Base-by-base conservation (phyloP, 2,113 vertebrate genomes). In the Condylura cristata region DNA sequence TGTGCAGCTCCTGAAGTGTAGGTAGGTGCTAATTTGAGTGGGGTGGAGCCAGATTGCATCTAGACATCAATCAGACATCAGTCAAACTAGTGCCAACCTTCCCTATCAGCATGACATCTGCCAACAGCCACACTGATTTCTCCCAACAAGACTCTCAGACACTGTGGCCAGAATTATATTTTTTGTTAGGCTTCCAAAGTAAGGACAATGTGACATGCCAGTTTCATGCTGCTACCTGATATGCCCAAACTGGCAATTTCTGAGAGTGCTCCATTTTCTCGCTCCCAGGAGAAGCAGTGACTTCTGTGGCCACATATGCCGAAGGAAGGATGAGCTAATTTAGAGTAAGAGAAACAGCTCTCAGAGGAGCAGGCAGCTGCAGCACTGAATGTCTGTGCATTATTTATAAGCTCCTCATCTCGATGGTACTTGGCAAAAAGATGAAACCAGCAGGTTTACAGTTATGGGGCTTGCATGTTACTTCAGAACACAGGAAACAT, bases 401-500 rank as follows among this genome's bases (percentile, higher is more conserved):
- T 41, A 37, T 71, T 93, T 92, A 75, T 34, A n/a, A 65, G 22
- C 24, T 44, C 48, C 32, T 71, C 61, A 51, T 79, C 51, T 84
- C 17, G 71, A 30, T 0, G 24, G 16, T 17, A 39, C 39, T 53
- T 46, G 26, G 71, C 28, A 76, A 53, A 82, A 79, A 22, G 61
- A 70, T 3, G 8, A 79, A 56, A 32, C 7, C 22, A n/a, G 37
- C 24, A 92, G 14, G 34, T 60, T 81, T 53, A 66, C 68, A 37
- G 7, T 37, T 32, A 48, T 14, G 37, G 65, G 9, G 41, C 81
- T 60, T 70, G 72, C 48, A 11, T 51, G 61, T 70, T 70, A 58
- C 66, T 7, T 66, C 24, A 4, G 13, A 46, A 60, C 12, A 39
- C 2, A 20, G 22, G 56, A 68, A 58, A 13, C 34, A 71, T 34